phyloP scores from a whole-genome alignment of 2,797 vertebrate species.

The Stomatorhinus walkeri region DNA sequence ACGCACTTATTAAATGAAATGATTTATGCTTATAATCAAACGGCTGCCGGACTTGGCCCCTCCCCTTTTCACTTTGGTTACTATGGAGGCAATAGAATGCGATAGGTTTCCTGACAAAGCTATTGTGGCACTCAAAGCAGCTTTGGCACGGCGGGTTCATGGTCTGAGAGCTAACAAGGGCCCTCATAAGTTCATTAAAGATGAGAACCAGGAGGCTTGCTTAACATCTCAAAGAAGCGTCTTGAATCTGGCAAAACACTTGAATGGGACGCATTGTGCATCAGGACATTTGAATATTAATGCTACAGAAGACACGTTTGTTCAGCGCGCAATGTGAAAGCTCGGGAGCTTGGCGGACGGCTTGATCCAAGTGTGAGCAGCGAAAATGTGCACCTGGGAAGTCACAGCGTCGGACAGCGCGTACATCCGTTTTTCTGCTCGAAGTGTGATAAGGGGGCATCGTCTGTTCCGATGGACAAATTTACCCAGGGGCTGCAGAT shows the following conservation, averaged over 20 bases:
- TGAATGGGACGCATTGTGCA: slow-evolving; percentile 39
- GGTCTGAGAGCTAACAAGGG: slow-evolving; percentile 50
- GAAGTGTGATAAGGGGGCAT: background rate
- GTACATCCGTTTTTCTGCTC: background rate
- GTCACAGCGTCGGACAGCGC: background rate
- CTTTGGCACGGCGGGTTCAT: slow-evolving; percentile 29
- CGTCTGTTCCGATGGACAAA: background rate
- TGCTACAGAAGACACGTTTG: slow-evolving; percentile 33
- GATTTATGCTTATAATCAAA: slow-evolving; percentile 47
- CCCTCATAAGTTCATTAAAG: slow-evolving; percentile 67
- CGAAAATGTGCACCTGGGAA: background rate
- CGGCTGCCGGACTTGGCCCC: slow-evolving; percentile 28
- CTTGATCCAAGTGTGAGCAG: background rate
- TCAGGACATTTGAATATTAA: slow-evolving; percentile 55
- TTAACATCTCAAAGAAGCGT: slow-evolving; percentile 63
- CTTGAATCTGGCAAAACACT: slow-evolving; percentile 49
- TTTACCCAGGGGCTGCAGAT: background rate
- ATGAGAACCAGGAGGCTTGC: slow-evolving; percentile 48
- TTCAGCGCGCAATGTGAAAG: slow-evolving; percentile 24
- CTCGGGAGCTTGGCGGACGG: slow-evolving; percentile 12
- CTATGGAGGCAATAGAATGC: slow-evolving; percentile 23
- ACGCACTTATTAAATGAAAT: slow-evolving; percentile 51
- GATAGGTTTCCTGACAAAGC: slow-evolving; percentile 20
- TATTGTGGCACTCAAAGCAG: slow-evolving; percentile 32
- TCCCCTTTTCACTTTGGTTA: slow-evolving; percentile 23